Percentiles rank a stretch among this genome's conserved stretches.
phyloP scores from a whole-genome alignment of 1,140 invertebrate species.

The Pogonomyrmex barbatus region DNA sequence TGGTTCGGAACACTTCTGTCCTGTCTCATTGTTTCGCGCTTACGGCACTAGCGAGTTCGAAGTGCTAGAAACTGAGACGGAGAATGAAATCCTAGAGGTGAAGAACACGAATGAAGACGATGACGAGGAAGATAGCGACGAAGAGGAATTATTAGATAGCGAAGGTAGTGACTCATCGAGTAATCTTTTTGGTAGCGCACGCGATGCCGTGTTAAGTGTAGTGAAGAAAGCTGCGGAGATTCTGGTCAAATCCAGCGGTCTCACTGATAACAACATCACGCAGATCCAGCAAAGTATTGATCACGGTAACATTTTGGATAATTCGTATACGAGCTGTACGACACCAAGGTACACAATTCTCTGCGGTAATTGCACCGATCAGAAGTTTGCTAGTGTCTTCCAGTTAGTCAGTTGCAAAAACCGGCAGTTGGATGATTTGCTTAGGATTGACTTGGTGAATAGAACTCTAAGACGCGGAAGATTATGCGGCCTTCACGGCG shows the following conservation, averaged over 20 bases:
- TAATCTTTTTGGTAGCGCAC: constrained; percentile 94
- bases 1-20: constrained; percentile 98
- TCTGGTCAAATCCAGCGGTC: constrained; percentile 90
- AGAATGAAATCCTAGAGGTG: constrained; percentile 83
- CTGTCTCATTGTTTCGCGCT: constrained; percentile 95
- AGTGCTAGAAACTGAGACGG: constrained; percentile 92
- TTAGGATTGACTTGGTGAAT: constrained; percentile 86
- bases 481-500: constrained; percentile 84
- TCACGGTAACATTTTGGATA: constrained; percentile 67
- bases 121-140: constrained; percentile 88
- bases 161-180: constrained; percentile 84
- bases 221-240: constrained; percentile 95
- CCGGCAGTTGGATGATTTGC: constrained; percentile 86
- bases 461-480: constrained; percentile 86
- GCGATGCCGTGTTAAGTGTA: constrained; percentile 94
- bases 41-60: constrained; percentile 97
- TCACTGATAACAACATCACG: constrained; percentile 85
- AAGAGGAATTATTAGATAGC: constrained; percentile 83
- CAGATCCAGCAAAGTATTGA: constrained; percentile 83
- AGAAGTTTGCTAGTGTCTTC: constrained; percentile 88
- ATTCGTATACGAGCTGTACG: constrained; percentile 83
- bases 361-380: constrained; percentile 90
- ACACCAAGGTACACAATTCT: constrained; percentile 90
- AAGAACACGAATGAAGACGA: constrained; percentile 87
- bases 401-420: constrained; percentile 89